These are phyloP conservation scores for Drosophila mayaguana DNA, from an alignment of 2,888 invertebrate genomes.

Conservation along the genomic window DNA sequence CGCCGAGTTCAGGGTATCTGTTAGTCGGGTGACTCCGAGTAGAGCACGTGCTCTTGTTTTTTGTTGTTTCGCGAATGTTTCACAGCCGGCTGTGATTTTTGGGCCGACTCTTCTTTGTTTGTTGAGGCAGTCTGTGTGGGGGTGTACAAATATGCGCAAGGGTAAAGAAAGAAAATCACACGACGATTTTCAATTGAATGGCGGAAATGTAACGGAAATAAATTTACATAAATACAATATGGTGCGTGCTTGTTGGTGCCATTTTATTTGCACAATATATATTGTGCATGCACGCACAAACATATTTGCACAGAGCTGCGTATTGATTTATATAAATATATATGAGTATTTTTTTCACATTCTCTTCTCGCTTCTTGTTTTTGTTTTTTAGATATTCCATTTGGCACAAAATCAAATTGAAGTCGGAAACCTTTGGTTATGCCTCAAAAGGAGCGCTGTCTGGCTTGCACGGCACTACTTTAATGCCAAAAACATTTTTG, in stretches of 20 bases:
- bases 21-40: background rate
- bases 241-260: slow-evolving; percentile 77
- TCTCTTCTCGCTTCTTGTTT: background rate
- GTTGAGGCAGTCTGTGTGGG: slow-evolving; percentile 3
- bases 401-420: slow-evolving; percentile 41
- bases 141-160: slow-evolving; percentile 45
- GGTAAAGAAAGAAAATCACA: slow-evolving; percentile 69
- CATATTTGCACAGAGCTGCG: slow-evolving; percentile 68
- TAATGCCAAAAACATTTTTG: slow-evolving; percentile 59
- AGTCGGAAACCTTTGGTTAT: slow-evolving; percentile 29
- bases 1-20: background rate
- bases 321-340: slow-evolving; percentile 66
- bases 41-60: background rate
- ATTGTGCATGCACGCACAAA: slow-evolving; percentile 42
- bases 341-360: background rate
- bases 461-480: slow-evolving; percentile 41
- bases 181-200: slow-evolving; percentile 79
- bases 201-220: slow-evolving; percentile 82
- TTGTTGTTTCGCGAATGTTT: slow-evolving; percentile 10
- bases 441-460: slow-evolving; percentile 22
- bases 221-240: slow-evolving; percentile 82
- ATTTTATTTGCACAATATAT: slow-evolving; percentile 76
- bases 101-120: slow-evolving; percentile 10
- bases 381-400: slow-evolving; percentile 2
- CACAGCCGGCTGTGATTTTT: slow-evolving; percentile 43